Conservation (phyloP, 2,888 invertebrate species). For the Arctia plantaginis region DNA sequence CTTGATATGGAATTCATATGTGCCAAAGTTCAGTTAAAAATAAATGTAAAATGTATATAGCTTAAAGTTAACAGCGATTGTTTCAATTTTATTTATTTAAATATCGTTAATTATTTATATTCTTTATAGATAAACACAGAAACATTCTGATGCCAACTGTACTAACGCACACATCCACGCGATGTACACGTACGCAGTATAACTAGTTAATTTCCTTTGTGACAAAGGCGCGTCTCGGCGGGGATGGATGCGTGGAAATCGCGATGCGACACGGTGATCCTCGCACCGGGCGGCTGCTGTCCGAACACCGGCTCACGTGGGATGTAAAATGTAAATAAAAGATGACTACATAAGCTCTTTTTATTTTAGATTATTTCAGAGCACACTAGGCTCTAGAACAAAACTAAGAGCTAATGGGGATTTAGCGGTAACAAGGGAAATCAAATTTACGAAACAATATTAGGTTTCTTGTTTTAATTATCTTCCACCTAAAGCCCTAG, state of each 20-base stretch:
- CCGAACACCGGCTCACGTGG: slow-evolving; percentile 49
- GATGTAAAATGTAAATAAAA: slow-evolving; percentile 48
- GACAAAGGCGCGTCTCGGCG: slow-evolving; percentile 82
- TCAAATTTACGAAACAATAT: not conserved
- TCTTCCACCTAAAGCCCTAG: not conserved
- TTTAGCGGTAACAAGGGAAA: not conserved
- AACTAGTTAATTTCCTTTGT: slow-evolving; percentile 87
- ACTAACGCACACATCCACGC: slow-evolving; percentile 62
- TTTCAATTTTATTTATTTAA: too few relatives aligned
- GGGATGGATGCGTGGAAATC: slow-evolving; percentile 86
- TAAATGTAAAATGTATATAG: not conserved
- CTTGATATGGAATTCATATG: not conserved
- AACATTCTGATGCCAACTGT: slow-evolving; percentile 53
- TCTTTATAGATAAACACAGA: not conserved
- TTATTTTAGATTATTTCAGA: slow-evolving; percentile 15
- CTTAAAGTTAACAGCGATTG: too few relatives aligned
- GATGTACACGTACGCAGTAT: slow-evolving; percentile 62
- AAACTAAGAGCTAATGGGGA: not conserved
- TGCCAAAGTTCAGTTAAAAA: not conserved
- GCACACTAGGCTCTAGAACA: not conserved
- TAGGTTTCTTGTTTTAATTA: not conserved
- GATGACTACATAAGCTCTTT: slow-evolving; percentile 29
- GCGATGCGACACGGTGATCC: slow-evolving; percentile 84
- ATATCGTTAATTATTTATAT: not conserved
- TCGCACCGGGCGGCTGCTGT: slow-evolving; percentile 65